Conservation (phyloP, 1,140 invertebrate genomes). For the Limonius californicus region DNA sequence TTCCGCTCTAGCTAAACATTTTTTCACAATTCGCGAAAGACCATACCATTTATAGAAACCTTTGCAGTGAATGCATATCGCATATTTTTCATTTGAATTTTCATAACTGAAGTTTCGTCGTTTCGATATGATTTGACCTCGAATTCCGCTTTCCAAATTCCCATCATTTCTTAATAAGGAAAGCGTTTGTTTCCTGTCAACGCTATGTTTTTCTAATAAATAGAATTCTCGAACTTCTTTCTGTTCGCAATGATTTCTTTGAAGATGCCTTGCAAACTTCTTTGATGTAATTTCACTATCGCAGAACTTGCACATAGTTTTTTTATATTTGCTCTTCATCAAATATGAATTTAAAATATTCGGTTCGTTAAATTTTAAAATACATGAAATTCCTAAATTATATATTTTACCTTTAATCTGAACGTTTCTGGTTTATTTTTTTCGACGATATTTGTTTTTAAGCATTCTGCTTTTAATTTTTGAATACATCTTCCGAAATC, state of each 20-base stretch:
- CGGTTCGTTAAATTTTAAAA: neutral
- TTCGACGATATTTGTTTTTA: too few species aligned
- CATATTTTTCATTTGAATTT: neutral
- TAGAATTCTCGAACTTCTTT: neutral
- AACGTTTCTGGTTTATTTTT: too few species aligned
- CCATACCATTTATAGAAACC: neutral
- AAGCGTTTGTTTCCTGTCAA: neutral
- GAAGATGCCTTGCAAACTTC: neutral
- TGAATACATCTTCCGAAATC: too few species aligned
- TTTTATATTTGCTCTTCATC: neutral
- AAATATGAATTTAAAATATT: neutral
- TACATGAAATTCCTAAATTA: too few species aligned
- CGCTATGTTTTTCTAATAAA: neutral
- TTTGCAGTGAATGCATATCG: neutral
- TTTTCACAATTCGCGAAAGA: neutral
- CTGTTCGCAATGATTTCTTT: neutral
- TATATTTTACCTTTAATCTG: too few species aligned
- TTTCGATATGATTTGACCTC: neutral
- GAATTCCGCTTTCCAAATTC: neutral
- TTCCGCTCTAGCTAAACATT: neutral
- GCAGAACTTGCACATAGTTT: neutral
- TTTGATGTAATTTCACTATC: neutral
- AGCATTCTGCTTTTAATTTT: too few species aligned
- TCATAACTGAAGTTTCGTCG: neutral
- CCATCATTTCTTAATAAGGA: neutral